These are phyloP conservation scores for Trichopria drosophilae DNA, from an alignment of 2,888 invertebrate species.

Conservation along the genomic window DNA sequence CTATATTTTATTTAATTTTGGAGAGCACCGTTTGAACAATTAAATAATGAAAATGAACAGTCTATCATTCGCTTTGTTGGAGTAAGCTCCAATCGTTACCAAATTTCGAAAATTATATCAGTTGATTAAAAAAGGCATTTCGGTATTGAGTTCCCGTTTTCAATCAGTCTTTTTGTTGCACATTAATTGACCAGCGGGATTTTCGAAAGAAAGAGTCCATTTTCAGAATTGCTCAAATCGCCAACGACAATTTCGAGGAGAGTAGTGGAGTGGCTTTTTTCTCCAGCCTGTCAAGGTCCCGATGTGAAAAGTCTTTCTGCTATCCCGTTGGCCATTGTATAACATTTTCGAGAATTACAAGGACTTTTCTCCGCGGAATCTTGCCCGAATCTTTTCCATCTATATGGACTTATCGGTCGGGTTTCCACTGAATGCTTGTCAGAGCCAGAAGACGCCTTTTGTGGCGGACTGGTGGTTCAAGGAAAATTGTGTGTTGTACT, in stretches of 20 bases:
- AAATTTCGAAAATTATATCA: no score
- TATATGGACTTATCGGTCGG: conserved; percentile 20
- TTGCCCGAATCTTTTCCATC: conserved; percentile 33
- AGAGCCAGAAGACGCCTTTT: conserved; percentile 53
- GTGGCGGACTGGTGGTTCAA: conserved; percentile 50
- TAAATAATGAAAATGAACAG: no score
- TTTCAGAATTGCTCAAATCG: conserved; percentile 56
- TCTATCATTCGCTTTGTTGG: no score
- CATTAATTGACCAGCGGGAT: no score
- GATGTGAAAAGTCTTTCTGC: conserved; percentile 19
- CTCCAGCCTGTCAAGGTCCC: conserved; percentile 36
- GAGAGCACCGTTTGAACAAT: no score
- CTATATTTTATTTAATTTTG: no score
- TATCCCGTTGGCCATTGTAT: conserved; percentile 38
- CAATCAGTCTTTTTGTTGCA: no score
- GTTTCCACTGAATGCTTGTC: conserved; percentile 53
- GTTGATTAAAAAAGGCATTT: no score
- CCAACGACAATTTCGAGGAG: conserved; percentile 50
- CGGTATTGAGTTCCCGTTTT: no score
- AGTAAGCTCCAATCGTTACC: no score
- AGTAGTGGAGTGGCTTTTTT: conserved; percentile 44
- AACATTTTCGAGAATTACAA: conserved; percentile 43
- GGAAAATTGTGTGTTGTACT: conserved; percentile 55
- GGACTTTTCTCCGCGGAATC: conserved; percentile 41
- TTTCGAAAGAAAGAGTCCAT: conserved; percentile 51